These are phyloP conservation scores for Sycophila sp. DNA, from an alignment of 1,140 invertebrate genomes.

Conservation along the genomic window DNA sequence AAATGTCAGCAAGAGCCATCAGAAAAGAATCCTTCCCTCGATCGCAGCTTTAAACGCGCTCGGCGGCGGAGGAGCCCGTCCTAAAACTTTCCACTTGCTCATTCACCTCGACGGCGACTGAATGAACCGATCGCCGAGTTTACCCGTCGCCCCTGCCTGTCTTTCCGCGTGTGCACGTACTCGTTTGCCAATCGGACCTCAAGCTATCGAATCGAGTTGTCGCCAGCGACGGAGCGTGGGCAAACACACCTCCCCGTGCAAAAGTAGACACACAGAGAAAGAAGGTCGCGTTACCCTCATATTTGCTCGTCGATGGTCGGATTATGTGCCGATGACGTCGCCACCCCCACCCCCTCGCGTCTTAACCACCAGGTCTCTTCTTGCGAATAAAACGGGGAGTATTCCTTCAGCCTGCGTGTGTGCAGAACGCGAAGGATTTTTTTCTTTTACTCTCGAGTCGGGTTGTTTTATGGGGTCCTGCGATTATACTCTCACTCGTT, in stretches of 20 bases:
- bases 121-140: neutral
- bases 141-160: conserved; percentile 1
- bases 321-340: neutral
- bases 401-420: no score
- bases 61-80: no score
- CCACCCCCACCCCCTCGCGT: no score
- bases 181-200: neutral
- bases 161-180: neutral
- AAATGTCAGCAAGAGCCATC: no score
- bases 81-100: neutral
- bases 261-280: no score
- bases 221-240: neutral
- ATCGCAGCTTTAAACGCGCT: no score
- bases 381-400: no score
- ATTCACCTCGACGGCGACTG: neutral
- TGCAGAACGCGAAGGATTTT: no score
- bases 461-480: neutral
- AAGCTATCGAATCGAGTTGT: conserved; percentile 1
- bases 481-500: no score
- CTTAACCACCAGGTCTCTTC: no score
- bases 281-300: neutral
- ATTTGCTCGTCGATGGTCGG: conserved; percentile 16
- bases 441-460: neutral
- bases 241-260: neutral
- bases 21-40: neutral